Evolutionary conservation across 2,888 invertebrate species (phyloP).

Genomic region (Resseliella maxima): DNA sequence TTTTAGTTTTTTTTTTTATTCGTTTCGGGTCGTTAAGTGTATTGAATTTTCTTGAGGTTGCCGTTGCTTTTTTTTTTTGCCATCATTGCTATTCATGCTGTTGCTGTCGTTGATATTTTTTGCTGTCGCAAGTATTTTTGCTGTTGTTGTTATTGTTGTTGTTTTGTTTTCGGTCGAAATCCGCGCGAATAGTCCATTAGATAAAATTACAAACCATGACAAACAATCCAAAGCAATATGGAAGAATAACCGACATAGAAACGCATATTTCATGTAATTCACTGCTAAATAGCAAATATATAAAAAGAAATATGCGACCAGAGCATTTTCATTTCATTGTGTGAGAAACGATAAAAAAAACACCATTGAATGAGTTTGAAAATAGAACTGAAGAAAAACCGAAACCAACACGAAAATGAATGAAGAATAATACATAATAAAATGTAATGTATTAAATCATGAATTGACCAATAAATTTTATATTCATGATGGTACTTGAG

Average conservation of each 20-base stretch:
- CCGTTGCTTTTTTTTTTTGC: too few species aligned
- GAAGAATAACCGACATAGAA: neutral
- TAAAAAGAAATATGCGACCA: too few species aligned
- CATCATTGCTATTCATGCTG: too few species aligned
- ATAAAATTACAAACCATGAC: neutral
- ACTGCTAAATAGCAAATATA: neutral
- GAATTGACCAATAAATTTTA: slow-evolving; percentile 7
- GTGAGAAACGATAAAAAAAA: neutral
- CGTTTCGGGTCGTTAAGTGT: neutral
- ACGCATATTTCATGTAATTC: neutral
- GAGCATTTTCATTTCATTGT: too few species aligned
- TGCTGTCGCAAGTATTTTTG: too few species aligned
- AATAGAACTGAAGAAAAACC: neutral
- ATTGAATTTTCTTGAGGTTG: slow-evolving; percentile 9
- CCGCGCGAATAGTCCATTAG: neutral
- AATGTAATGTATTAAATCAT: neutral
- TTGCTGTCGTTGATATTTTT: too few species aligned
- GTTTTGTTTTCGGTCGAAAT: neutral
- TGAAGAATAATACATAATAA: neutral
- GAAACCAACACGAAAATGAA: too few species aligned
- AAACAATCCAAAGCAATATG: neutral
- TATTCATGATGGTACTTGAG: slow-evolving; percentile 2
- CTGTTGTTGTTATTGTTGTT: too few species aligned
- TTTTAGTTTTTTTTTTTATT: neutral
- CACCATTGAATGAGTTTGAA: neutral